Evolutionary conservation across 2,888 invertebrate species (phyloP).

Genomic region (Hypomecis atomaria): DNA sequence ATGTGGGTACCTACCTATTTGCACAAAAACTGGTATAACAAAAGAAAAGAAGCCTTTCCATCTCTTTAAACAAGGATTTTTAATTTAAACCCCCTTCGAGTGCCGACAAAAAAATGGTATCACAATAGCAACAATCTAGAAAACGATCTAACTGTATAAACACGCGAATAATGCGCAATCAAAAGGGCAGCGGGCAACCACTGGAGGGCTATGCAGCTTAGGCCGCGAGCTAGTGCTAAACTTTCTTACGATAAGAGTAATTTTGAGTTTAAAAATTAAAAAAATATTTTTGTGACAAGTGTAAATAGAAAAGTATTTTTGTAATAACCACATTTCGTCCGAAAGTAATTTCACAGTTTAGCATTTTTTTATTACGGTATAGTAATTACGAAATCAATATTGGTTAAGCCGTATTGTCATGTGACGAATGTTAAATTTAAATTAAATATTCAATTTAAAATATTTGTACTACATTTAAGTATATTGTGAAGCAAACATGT

Average conservation of each 20-base stretch:
- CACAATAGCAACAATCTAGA: conserved; percentile 83
- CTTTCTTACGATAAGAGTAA: conserved; percentile 1
- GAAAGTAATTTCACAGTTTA: too few relatives aligned
- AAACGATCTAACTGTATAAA: conserved; percentile 84
- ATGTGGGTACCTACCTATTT: neutral
- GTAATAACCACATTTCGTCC: too few relatives aligned
- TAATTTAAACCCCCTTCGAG: conserved; percentile 80
- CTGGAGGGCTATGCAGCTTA: conserved; percentile 64
- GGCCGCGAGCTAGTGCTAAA: conserved; percentile 4
- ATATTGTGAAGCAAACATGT: too few relatives aligned
- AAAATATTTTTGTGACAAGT: too few relatives aligned
- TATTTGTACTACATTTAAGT: too few relatives aligned
- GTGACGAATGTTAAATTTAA: too few relatives aligned
- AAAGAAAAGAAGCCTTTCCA: conserved; percentile 62
- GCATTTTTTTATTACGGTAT: too few relatives aligned
- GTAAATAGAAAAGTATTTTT: too few relatives aligned
- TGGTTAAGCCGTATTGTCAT: too few relatives aligned
- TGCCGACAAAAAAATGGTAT: conserved; percentile 74
- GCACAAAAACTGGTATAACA: conserved; percentile 38
- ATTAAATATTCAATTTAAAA: too few relatives aligned
- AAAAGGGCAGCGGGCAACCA: conserved; percentile 79
- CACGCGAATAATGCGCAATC: conserved; percentile 83
- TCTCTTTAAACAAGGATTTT: conserved; percentile 73
- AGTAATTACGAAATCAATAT: too few relatives aligned
- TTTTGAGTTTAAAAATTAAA: too few relatives aligned